phyloP scores from a whole-genome alignment of 2,797 vertebrate genomes.

The Falco columbarius region DNA sequence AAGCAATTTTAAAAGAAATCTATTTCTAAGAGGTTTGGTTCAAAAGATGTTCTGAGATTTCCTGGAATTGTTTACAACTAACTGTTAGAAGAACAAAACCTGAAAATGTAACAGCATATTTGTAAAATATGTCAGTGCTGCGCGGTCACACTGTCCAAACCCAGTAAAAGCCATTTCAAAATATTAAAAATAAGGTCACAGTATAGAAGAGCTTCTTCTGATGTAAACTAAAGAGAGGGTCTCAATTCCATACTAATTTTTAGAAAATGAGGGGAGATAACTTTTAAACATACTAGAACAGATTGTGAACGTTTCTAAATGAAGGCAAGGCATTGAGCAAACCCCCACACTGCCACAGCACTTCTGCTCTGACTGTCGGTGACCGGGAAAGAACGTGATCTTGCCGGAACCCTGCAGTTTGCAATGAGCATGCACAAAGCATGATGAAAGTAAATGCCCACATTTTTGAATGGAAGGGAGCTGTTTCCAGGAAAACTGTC shows the following conservation, averaged over 20 bases:
- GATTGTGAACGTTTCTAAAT: background rate
- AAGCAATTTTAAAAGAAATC: background rate
- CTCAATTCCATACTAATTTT: background rate
- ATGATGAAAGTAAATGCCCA: accelerated
- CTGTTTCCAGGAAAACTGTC: background rate
- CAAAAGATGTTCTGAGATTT: background rate
- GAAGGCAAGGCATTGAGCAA: background rate
- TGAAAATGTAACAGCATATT: background rate
- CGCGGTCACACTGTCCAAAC: background rate
- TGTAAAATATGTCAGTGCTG: background rate
- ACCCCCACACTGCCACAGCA: background rate
- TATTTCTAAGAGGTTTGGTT: background rate
- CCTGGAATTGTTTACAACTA: background rate
- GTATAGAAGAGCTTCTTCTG: background rate
- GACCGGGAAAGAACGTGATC: accelerated
- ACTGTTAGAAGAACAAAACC: background rate
- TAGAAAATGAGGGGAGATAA: background rate
- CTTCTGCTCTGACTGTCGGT: background rate
- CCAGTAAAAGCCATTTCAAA: background rate
- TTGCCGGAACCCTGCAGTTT: accelerated
- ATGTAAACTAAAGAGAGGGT: background rate
- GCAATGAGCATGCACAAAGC: accelerated
- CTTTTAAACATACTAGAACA: background rate
- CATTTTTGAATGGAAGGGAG: background rate
- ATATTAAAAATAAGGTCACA: background rate